Evolutionary conservation across 2,888 invertebrate species (phyloP).

Genomic region (Dryomyza anilis): DNA sequence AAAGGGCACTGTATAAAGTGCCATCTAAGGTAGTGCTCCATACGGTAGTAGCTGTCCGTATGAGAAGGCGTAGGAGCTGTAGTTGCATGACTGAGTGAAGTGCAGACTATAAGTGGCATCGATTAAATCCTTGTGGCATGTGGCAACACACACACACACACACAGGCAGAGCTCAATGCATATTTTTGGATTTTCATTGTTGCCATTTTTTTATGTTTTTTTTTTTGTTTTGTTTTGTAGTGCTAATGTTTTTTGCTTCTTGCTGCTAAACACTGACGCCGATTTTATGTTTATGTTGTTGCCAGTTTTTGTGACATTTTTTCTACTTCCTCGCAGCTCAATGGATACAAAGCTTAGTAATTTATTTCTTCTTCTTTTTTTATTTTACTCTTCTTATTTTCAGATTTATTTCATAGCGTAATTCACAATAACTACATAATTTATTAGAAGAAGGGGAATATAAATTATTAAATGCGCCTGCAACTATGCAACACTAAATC

Average conservation of each 20-base stretch:
- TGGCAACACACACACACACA: constrained; percentile 24
- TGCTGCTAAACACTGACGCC: not conserved
- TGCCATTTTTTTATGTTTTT: not conserved
- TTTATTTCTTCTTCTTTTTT: no score
- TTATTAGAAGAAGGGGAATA: no score
- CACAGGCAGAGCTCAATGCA: constrained; percentile 38
- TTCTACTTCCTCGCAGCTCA: no score
- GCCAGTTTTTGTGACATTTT: no score
- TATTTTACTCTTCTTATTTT: no score
- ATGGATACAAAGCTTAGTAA: no score
- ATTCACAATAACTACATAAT: no score
- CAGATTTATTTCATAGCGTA: no score
- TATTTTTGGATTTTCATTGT: constrained; percentile 44
- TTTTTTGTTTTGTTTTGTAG: not conserved
- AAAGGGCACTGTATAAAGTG: not conserved
- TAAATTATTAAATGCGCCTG: no score
- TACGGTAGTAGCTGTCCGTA: not conserved
- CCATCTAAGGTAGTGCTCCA: no score
- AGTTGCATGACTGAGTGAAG: not conserved
- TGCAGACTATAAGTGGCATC: constrained; percentile 16
- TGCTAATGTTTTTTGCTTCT: not conserved
- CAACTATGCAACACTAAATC: no score
- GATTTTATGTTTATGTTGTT: no score
- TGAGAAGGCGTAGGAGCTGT: not conserved
- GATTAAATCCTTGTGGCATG: constrained; percentile 13